Percentiles rank a stretch among this genome's conserved stretches.
These are phyloP conservation scores for Helostoma temminkii DNA, from an alignment of 2,797 vertebrate genomes.

Conservation along the genomic window DNA sequence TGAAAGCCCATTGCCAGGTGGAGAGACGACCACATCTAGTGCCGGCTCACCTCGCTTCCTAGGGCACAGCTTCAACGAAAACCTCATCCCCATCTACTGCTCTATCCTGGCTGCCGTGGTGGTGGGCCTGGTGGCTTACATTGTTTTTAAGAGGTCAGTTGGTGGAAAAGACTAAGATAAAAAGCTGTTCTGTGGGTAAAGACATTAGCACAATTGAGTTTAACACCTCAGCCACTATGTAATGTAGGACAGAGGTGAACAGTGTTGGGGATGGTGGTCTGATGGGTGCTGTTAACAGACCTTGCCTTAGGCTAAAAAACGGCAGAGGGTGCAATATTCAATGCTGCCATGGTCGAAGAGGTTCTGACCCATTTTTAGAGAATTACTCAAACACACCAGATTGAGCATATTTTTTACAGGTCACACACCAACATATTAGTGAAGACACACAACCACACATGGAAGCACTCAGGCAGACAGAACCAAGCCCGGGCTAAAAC, in stretches of 20 bases:
- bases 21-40: slow-evolving; percentile 86
- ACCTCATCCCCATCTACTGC: slow-evolving; percentile 98
- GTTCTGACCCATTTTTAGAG: slow-evolving; percentile 62
- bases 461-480: slow-evolving; percentile 40
- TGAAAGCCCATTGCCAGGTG: slow-evolving; percentile 64
- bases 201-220: slow-evolving; percentile 27
- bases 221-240: slow-evolving; percentile 5
- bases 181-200: slow-evolving; percentile 27
- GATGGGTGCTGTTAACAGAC: slow-evolving; percentile 24
- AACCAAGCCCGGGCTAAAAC: slow-evolving; percentile 36
- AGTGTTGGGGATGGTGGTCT: slow-evolving; percentile 11
- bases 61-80: slow-evolving; percentile 87
- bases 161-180: neutral
- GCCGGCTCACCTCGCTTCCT: slow-evolving; percentile 89
- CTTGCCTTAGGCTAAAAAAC: slow-evolving; percentile 34
- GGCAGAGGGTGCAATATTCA: slow-evolving; percentile 50
- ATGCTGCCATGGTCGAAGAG: slow-evolving; percentile 24
- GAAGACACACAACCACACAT: slow-evolving; percentile 35
- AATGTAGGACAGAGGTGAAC: slow-evolving; percentile 25
- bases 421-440: slow-evolving; percentile 30
- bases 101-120: slow-evolving; percentile 96
- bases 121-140: slow-evolving; percentile 93
- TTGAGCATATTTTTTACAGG: slow-evolving; percentile 7
- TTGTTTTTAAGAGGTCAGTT: slow-evolving; percentile 93
- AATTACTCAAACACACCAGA: slow-evolving; percentile 27